Evolutionary conservation across 2,797 vertebrate genomes (phyloP), one percentile per base, ranked within the genome.

Genomic region (Ceyx erithaca): DNA sequence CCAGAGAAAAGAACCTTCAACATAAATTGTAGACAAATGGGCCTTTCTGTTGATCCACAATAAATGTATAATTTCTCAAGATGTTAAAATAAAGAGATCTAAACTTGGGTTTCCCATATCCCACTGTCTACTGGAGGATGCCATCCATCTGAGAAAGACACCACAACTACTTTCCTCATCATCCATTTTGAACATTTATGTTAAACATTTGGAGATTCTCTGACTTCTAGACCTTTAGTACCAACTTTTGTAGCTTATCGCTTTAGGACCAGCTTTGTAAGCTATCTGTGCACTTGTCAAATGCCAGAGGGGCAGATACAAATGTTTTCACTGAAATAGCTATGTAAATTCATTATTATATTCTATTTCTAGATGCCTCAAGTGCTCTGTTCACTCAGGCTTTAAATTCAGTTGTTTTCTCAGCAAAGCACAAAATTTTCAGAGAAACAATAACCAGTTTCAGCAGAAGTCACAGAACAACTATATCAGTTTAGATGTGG

Each of bases 191-290:
- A 40, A 79, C 14, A 12, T 51, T 76, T 59, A 41, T 49, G 15
- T 54, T 33, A 57, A 64, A 31, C 6, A 4, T 33, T 67, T 83
- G 31, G 64, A 70, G 33, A 62, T 26, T 58, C 28, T 55, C 48
- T 71, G 35, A 16, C 51, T 61, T 63, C 14, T 21, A 70, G 30
- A 80, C 33, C 31, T 61, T 77, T 59, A 55, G 35, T 48, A 23
- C 20, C 72, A 64, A 18, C 45, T 58, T 85, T 28, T 87, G 64
- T 43, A 73, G 66, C n/a, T 83, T 80, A 78, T 68, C 62, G 6
- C 41, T 28, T 33, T 7, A 48, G 51, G n/a, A 85, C 73, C 88
- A 91, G 77, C 86, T 91, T 66, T 52, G 85, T 37, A 77, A 70
- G 80, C 35, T 70, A 62, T 25, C 43, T 2, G 9, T 33, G 28